Conservation (phyloP, 2,113 vertebrate genomes). For the Telmatochromis sp. region DNA sequence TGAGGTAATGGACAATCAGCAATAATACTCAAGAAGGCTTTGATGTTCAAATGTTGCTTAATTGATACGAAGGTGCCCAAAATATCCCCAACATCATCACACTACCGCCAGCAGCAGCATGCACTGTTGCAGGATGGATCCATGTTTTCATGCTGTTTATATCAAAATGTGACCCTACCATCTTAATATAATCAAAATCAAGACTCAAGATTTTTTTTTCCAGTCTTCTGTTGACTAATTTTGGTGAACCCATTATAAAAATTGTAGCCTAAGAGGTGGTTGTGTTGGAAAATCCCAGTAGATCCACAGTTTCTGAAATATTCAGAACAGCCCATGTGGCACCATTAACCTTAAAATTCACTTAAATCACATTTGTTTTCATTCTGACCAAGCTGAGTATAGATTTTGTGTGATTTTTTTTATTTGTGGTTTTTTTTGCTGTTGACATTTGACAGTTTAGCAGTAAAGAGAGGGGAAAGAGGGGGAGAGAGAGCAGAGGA, state of each 20-base stretch:
- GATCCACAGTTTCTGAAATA: background rate
- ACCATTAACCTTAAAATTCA: background rate
- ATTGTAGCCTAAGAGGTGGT: background rate
- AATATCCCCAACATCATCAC: background rate
- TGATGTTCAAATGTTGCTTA: background rate
- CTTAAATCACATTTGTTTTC: background rate
- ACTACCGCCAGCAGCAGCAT: background rate
- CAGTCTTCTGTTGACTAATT: background rate
- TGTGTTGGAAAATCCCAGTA: background rate
- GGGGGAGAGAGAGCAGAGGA: background rate
- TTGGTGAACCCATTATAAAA: background rate
- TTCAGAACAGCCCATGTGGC: background rate
- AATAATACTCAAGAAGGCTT: background rate
- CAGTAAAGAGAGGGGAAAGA: background rate
- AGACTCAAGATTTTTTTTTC: background rate
- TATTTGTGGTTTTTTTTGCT: fast-evolving
- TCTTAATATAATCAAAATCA: background rate
- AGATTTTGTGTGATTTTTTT: background rate
- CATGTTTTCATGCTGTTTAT: background rate
- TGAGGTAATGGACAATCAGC: background rate
- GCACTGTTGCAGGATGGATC: background rate
- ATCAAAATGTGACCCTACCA: background rate
- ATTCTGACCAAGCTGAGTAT: background rate
- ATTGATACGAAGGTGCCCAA: background rate
- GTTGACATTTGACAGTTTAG: background rate